phyloP scores from a whole-genome alignment of 2,888 invertebrate genomes.

The Luffia ferchaultella region DNA sequence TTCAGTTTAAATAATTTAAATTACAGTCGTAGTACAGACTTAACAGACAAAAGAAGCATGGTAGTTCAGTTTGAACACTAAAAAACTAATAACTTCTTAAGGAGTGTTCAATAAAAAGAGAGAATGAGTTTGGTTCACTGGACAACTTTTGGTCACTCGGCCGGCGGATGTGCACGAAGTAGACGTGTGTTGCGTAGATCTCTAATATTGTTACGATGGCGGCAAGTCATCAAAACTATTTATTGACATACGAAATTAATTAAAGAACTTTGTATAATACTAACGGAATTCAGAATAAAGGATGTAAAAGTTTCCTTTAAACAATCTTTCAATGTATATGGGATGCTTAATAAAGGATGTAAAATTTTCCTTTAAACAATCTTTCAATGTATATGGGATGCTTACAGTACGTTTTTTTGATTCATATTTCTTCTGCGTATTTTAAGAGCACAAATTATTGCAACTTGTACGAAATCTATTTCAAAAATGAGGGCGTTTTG shows the following conservation, averaged over 20 bases:
- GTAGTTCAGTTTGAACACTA: too few relatives aligned
- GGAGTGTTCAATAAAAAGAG: too few relatives aligned
- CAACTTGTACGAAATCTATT: neutral
- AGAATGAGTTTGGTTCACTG: too few relatives aligned
- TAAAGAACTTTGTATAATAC: neutral
- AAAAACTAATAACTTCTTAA: too few relatives aligned
- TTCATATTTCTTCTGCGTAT: neutral
- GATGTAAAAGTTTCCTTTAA: neutral
- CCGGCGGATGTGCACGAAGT: too few relatives aligned
- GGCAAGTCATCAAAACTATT: slow-evolving; percentile 8
- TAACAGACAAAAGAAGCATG: too few relatives aligned
- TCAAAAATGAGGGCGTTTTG: neutral
- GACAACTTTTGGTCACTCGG: too few relatives aligned
- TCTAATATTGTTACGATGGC: too few relatives aligned
- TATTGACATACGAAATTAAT: neutral
- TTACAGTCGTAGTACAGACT: too few relatives aligned
- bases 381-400: neutral
- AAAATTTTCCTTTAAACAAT: neutral
- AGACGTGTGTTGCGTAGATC: too few relatives aligned
- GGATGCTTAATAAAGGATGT: neutral
- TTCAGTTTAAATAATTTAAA: too few relatives aligned
- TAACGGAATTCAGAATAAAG: neutral
- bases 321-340: neutral
- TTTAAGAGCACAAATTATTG: neutral
- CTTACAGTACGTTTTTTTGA: neutral